Base-by-base conservation (phyloP, 1,140 invertebrate genomes). In the Drosophila melanica region DNA sequence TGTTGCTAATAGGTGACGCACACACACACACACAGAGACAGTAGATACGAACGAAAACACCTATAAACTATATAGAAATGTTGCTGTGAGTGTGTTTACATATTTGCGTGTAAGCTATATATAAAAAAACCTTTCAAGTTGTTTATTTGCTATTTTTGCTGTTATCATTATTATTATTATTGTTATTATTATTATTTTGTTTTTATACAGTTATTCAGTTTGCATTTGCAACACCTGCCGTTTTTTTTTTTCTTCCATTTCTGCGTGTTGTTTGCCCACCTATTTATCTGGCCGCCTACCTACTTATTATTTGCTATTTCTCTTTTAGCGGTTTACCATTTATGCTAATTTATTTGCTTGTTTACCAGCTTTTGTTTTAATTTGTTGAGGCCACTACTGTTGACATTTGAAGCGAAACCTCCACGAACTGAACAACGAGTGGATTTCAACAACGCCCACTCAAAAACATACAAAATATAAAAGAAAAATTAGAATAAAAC, bases 271-370 rank as follows among this genome's bases (percentile, higher is more conserved):
- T 86, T 85, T 85, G 81, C 77, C 70, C 45, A 53, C 41, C 67
- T 35, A 39, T 47, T 18, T 57, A 54, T 33, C 27, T 27, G 58
- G 47, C 63, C 70, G 33, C 14, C 35, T 64, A 35, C 27, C 45
- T 44, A 48, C 45, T 72, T 73, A 51, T 66, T 71, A 45, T 54
- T 67, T 58, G 37, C 58, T 63, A 68, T 66, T 53, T 65, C 59
- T 59, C 42, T 58, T 59, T 58, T 39, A 51, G 76, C 59, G 54
- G 75, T 86, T 65, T 85, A 77, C 65, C 81, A 86, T 86, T 85
- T 85, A 86, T 85, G 81, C 81, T 85, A 86, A 85, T 85, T 85
- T 85, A 85, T 85, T 86, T 85, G 82, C 81, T 84, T 85, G 81
- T 85, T 85, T 85, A 85, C 82, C 81, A 75, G 78, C 81, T 86